phyloP scores from a whole-genome alignment of 2,888 invertebrate species.

The Timema cristinae region DNA sequence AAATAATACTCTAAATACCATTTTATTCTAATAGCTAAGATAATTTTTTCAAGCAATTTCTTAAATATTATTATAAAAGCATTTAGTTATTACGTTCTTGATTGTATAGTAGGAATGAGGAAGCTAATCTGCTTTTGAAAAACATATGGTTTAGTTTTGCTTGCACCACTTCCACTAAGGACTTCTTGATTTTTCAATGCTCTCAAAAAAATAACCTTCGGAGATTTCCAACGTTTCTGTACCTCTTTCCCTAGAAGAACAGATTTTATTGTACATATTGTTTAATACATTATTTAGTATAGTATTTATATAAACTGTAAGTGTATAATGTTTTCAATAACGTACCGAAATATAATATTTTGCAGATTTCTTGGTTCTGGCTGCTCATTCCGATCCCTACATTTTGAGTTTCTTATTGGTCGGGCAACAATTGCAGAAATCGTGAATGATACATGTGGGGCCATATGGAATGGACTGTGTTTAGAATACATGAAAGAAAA shows the following conservation, averaged over 20 bases:
- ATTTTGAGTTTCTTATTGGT: too few species aligned
- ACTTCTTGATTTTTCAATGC: conserved; percentile 8
- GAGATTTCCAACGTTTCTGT: conserved; percentile 9
- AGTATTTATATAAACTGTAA: too few species aligned
- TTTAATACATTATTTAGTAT: too few species aligned
- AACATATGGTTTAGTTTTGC: conserved; percentile 2
- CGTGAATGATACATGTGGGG: too few species aligned
- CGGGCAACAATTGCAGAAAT: too few species aligned
- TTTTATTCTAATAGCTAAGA: too few species aligned
- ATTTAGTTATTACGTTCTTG: conserved; percentile 6
- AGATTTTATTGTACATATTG: background rate
- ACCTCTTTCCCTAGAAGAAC: conserved; percentile 4
- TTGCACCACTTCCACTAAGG: conserved; percentile 7
- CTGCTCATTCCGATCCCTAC: conserved; percentile 10
- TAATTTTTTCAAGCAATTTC: conserved; percentile 3
- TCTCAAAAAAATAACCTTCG: background rate
- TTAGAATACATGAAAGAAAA: too few species aligned
- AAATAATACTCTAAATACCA: too few species aligned
- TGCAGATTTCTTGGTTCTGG: conserved; percentile 4
- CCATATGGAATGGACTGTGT: too few species aligned
- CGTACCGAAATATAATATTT: background rate
- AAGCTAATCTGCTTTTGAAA: background rate
- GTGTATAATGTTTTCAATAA: too few species aligned
- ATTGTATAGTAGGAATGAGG: conserved; percentile 1
- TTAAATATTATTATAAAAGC: background rate